phyloP scores from a whole-genome alignment of 1,140 invertebrate species.

The Atta colombica region DNA sequence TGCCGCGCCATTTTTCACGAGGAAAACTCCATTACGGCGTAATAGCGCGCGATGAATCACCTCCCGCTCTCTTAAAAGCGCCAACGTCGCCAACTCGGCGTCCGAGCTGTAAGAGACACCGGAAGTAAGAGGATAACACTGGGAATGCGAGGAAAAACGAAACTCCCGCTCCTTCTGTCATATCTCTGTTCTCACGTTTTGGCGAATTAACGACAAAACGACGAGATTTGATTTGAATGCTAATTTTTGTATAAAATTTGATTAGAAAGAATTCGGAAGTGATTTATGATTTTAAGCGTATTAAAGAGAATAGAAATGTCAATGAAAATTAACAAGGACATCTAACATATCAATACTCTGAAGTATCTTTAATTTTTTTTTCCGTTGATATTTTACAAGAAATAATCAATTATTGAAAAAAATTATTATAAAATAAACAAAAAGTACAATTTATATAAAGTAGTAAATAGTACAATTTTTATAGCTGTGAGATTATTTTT shows the following conservation, averaged over 20 bases:
- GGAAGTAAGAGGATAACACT: conserved; percentile 63
- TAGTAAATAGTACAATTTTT: neutral
- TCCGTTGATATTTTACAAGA: neutral
- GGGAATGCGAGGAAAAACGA: conserved; percentile 48
- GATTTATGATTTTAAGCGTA: neutral
- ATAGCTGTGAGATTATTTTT: neutral
- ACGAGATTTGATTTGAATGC: conserved; percentile 8
- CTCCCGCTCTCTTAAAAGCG: conserved; percentile 72
- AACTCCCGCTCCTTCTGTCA: conserved; percentile 62
- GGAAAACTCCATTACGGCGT: conserved; percentile 80
- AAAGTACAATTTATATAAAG: neutral
- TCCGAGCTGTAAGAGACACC: conserved; percentile 62
- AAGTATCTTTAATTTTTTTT: neutral
- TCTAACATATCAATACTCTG: neutral
- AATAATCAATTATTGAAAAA: neutral
- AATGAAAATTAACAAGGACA: neutral
- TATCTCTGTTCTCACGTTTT: conserved; percentile 29
- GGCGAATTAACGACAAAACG: conserved; percentile 54
- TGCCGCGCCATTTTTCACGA: conserved; percentile 79
- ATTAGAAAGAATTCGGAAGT: neutral
- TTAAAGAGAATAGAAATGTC: neutral
- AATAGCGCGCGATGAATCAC: conserved; percentile 83
- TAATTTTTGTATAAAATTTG: neutral
- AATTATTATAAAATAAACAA: neutral
- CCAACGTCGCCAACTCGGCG: conserved; percentile 71